A percentile compares a stretch with the other conserved stretches of the same genome.
Conservation (phyloP, 2,113 vertebrate species). For the Crypturellus undulatus region DNA sequence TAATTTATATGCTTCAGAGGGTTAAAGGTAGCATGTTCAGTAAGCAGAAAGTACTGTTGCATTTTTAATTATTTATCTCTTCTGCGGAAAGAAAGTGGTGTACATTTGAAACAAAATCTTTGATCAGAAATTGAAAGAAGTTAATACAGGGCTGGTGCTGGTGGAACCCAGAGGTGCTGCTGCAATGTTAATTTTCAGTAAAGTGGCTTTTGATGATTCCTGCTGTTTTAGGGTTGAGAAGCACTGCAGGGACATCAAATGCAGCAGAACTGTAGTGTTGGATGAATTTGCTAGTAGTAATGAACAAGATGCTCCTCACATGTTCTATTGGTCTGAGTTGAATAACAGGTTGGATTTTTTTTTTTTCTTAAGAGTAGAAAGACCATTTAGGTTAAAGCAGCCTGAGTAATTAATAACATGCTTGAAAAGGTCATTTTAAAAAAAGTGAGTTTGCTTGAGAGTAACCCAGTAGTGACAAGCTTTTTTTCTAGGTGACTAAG, state of each 20-base stretch:
- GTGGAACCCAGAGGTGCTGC: background rate
- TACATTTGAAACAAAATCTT: background rate
- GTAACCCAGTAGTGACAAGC: background rate
- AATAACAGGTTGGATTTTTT: background rate
- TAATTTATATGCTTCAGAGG: background rate
- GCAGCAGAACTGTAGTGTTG: background rate
- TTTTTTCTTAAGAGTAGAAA: background rate
- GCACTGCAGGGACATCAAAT: background rate
- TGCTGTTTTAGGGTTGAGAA: background rate
- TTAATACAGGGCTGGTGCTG: background rate
- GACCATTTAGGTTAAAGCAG: background rate
- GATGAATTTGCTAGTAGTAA: background rate
- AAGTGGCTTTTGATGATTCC: background rate
- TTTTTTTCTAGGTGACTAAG: background rate
- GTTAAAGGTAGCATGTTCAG: background rate
- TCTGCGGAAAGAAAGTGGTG: background rate
- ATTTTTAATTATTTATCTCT: background rate
- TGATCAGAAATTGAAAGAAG: background rate
- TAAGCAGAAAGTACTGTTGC: background rate
- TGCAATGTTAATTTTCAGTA: background rate
- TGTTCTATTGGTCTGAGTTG: background rate
- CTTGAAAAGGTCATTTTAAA: background rate
- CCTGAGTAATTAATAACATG: background rate
- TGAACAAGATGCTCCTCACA: background rate
- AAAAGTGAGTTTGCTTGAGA: background rate